These are phyloP conservation scores for Dipodomys ordii DNA, from an alignment of 2,113 vertebrate genomes.

Conservation along the genomic window DNA sequence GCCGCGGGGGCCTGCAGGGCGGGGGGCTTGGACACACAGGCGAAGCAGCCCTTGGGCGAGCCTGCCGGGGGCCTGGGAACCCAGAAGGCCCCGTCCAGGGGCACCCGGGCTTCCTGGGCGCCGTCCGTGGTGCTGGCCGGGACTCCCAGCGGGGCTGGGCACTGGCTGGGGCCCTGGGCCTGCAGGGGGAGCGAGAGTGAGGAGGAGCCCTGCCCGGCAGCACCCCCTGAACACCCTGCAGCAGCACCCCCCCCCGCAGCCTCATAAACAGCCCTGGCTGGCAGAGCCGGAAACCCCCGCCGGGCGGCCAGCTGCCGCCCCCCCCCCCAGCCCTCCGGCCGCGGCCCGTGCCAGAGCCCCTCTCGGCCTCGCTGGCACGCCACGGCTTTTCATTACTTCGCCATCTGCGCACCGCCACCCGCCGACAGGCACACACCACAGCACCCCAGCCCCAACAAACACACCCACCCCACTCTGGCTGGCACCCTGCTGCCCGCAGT, in stretches of 20 bases:
- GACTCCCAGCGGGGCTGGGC: slow-evolving; percentile 77
- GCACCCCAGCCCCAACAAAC: background rate
- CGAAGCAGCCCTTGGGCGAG: slow-evolving; percentile 85
- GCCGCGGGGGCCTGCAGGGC: slow-evolving; percentile 82
- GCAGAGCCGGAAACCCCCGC: background rate
- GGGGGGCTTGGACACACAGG: slow-evolving; percentile 87
- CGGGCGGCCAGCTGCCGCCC: slow-evolving; percentile 59
- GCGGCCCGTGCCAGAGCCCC: slow-evolving; percentile 33
- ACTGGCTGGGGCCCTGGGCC: slow-evolving; percentile 72
- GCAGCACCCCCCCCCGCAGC: background rate
- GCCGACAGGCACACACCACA: slow-evolving; percentile 1
- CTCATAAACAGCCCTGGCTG: background rate
- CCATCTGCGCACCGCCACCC: slow-evolving; percentile 60
- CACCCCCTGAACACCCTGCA: background rate
- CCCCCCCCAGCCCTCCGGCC: background rate
- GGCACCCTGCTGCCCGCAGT: background rate
- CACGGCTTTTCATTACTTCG: slow-evolving; percentile 36
- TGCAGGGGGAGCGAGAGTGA: slow-evolving; percentile 3
- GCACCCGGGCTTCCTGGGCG: slow-evolving; percentile 86
- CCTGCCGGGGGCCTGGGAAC: slow-evolving; percentile 82
- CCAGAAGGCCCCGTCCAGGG: slow-evolving; percentile 89
- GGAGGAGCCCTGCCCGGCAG: background rate
- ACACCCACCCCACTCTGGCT: background rate
- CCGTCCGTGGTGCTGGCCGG: slow-evolving; percentile 88
- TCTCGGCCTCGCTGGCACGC: slow-evolving; percentile 46